Conservation (phyloP, 2,113 vertebrate species). For the Arvicanthis niloticus region DNA sequence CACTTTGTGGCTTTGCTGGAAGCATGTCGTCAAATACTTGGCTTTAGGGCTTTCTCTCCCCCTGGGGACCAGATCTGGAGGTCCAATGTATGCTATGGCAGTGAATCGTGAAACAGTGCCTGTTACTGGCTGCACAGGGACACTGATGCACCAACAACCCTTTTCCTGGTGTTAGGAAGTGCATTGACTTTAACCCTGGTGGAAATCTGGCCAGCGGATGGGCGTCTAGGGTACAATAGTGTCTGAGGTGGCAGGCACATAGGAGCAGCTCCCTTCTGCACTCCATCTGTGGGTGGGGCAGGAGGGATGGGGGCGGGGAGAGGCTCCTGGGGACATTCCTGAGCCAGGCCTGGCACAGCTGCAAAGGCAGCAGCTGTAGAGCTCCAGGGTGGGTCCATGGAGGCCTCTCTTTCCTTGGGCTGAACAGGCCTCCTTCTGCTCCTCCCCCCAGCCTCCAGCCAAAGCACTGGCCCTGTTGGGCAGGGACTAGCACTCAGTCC, state of each 20-base stretch:
- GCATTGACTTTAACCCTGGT: neutral
- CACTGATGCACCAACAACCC: neutral
- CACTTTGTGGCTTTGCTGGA: neutral
- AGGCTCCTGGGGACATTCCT: conserved; percentile 34
- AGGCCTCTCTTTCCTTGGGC: neutral
- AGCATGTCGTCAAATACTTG: conserved; percentile 27
- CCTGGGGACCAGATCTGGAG: neutral
- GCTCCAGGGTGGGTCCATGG: neutral
- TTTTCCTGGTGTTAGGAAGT: neutral
- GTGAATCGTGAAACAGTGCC: neutral
- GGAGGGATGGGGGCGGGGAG: rapidly evolving
- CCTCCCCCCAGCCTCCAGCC: no score
- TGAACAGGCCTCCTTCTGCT: neutral
- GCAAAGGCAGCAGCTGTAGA: conserved; percentile 38
- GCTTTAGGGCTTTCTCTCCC: neutral
- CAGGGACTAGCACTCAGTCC: neutral
- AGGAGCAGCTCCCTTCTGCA: neutral
- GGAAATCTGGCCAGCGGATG: neutral
- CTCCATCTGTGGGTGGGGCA: neutral
- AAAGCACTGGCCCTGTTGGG: neutral
- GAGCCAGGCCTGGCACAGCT: neutral
- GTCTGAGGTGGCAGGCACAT: neutral
- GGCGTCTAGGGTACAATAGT: no score
- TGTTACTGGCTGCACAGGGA: neutral
- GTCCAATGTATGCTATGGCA: neutral